Percentiles rank a stretch among this genome's conserved stretches.
These are phyloP conservation scores for Benthosema pterotum DNA, from an alignment of 2,797 vertebrate species.

Conservation along the genomic window DNA sequence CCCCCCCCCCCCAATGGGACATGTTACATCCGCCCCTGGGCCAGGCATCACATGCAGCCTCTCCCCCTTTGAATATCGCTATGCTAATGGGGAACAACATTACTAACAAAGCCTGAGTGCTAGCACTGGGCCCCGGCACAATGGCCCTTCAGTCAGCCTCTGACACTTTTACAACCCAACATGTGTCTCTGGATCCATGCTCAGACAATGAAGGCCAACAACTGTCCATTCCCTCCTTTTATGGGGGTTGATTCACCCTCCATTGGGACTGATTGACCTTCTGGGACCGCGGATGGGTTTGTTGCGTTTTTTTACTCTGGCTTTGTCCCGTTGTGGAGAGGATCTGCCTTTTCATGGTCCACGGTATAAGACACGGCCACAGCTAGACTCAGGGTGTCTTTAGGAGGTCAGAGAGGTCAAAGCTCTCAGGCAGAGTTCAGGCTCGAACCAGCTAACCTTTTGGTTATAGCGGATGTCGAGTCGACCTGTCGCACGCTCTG, in stretches of 20 bases:
- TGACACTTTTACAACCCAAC: slow-evolving; percentile 86
- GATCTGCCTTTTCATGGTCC: slow-evolving; percentile 60
- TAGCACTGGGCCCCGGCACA: slow-evolving; percentile 71
- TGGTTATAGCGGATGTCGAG: slow-evolving; percentile 57
- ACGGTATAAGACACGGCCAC: slow-evolving; percentile 51
- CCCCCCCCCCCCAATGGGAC: too few species aligned
- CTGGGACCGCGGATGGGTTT: slow-evolving; percentile 53
- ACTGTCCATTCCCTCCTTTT: slow-evolving; percentile 63
- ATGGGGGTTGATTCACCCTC: slow-evolving; percentile 48
- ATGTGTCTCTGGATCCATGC: slow-evolving; percentile 79
- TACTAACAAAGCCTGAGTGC: slow-evolving; percentile 73
- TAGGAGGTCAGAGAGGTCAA: slow-evolving; percentile 73
- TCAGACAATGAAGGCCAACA: slow-evolving; percentile 78
- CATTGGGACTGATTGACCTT: slow-evolving; percentile 56
- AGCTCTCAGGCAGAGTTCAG: slow-evolving; percentile 64
- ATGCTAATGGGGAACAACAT: slow-evolving; percentile 85
- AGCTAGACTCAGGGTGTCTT: slow-evolving; percentile 46
- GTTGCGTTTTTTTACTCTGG: slow-evolving; percentile 52
- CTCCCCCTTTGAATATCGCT: slow-evolving; percentile 81
- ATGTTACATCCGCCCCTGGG: too few species aligned
- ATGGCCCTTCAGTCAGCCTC: slow-evolving; percentile 74
- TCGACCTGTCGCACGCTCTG: slow-evolving; percentile 51
- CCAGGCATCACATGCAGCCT: too few species aligned
- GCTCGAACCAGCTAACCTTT: slow-evolving; percentile 53
- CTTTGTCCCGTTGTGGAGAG: slow-evolving; percentile 64